These are phyloP conservation scores for Tympanuchus pallidicinctus DNA, from an alignment of 2,113 vertebrate species.

Conservation along the genomic window DNA sequence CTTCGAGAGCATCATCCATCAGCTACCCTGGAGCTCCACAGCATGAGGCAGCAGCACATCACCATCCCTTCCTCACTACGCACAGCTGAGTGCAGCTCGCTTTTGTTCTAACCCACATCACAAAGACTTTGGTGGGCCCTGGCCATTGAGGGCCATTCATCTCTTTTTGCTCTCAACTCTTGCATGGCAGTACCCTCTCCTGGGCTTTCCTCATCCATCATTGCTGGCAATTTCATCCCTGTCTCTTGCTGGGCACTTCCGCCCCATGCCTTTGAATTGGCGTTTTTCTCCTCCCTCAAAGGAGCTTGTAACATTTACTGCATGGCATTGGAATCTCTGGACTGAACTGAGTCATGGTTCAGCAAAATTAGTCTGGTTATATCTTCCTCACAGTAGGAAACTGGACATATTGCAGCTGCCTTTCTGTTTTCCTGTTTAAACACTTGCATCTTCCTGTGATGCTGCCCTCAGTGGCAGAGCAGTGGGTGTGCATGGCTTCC, in stretches of 20 bases:
- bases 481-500: background rate
- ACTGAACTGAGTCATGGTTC: constrained; percentile 58
- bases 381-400: constrained; percentile 56
- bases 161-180: constrained; percentile 9
- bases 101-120: constrained; percentile 47
- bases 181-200: constrained; percentile 17
- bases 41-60: background rate
- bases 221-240: constrained; percentile 12
- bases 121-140: background rate
- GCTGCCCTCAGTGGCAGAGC: background rate
- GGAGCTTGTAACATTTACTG: constrained; percentile 47
- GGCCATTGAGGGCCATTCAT: constrained; percentile 21
- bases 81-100: accelerated
- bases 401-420: constrained; percentile 9
- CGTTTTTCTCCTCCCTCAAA: background rate
- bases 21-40: background rate
- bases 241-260: constrained; percentile 44
- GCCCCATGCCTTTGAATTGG: background rate
- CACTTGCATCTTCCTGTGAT: background rate
- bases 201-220: constrained; percentile 55
- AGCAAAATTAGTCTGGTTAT: constrained; percentile 47
- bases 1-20: background rate
- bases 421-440: constrained; percentile 50
- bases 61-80: background rate
- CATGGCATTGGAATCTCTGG: constrained; percentile 31